Conservation (phyloP, 2,797 vertebrate genomes). For the Gouania willdenowi region DNA sequence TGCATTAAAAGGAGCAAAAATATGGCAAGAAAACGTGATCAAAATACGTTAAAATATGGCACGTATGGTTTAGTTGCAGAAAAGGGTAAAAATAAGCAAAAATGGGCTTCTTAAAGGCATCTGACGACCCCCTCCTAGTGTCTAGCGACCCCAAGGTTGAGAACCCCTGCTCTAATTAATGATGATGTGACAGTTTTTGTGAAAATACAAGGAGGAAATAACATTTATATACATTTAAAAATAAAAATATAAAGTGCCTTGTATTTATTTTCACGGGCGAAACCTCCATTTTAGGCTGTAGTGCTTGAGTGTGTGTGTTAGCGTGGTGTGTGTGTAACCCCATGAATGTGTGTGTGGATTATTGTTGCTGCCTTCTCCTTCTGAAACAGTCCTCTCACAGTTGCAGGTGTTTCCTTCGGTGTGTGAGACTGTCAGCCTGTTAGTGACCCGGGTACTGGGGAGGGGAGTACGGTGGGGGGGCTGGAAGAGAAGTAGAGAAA, state of each 20-base stretch:
- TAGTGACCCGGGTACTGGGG: slow-evolving; percentile 83
- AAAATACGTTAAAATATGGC: no score
- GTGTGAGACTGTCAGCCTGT: slow-evolving; percentile 39
- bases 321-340: not conserved
- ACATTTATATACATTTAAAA: no score
- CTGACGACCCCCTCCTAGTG: no score
- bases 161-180: no score
- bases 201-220: no score
- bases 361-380: slow-evolving; percentile 33
- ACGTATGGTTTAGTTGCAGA: no score
- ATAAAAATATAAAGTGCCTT: slow-evolving; percentile 45
- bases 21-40: no score
- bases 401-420: slow-evolving; percentile 9
- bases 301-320: slow-evolving; percentile 2
- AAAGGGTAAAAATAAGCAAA: no score
- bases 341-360: slow-evolving; percentile 3
- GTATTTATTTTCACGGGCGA: slow-evolving; percentile 32
- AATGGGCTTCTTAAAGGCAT: no score
- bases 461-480: slow-evolving; percentile 83
- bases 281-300: slow-evolving; percentile 25
- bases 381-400: slow-evolving; percentile 44
- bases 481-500: slow-evolving; percentile 59
- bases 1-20: no score
- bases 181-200: no score
- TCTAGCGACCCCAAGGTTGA: no score